Conservation (phyloP, 2,888 invertebrate species). For the Geotrupes spiniger region DNA sequence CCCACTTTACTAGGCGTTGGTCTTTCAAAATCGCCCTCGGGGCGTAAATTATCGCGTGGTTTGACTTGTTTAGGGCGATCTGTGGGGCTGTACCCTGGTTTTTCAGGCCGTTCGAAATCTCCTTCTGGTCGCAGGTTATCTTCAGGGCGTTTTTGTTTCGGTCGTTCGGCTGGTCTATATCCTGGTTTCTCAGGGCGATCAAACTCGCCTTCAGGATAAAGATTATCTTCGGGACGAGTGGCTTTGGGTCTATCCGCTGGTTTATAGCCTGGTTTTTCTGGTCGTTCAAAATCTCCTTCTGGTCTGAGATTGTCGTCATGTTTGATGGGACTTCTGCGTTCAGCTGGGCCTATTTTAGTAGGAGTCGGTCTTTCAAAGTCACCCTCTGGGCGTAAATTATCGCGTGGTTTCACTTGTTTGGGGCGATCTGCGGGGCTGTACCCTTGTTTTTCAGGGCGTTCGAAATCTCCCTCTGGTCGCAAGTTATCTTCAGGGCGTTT, state of each 20-base stretch:
- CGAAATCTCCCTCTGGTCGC: conserved; percentile 59
- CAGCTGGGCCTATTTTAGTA: conserved; percentile 51
- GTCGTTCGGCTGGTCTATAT: conserved; percentile 51
- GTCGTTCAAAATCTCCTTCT: conserved; percentile 50
- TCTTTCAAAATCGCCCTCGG: conserved; percentile 56
- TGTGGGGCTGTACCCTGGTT: too few species aligned
- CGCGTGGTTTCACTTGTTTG: conserved; percentile 47
- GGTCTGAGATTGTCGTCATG: conserved; percentile 55
- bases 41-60: conserved; percentile 51
- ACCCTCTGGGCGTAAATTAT: conserved; percentile 58
- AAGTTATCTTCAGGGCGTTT: conserved; percentile 62
- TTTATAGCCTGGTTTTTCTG: conserved; percentile 40
- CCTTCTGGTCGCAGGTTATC: conserved; percentile 60
- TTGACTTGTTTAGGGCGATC: too few species aligned
- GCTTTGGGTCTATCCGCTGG: conserved; percentile 42
- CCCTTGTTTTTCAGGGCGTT: conserved; percentile 50
- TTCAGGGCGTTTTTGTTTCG: conserved; percentile 55
- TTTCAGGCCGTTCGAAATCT: conserved; percentile 61
- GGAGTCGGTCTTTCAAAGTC: conserved; percentile 55
- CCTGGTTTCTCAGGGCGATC: conserved; percentile 35
- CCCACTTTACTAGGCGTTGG: conserved; percentile 47
- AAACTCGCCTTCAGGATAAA: conserved; percentile 58
- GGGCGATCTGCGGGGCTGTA: conserved; percentile 55
- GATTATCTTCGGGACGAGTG: conserved; percentile 52
- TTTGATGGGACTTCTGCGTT: conserved; percentile 49